Evolutionary conservation across 1,140 invertebrate genomes (phyloP), one percentile per base, ranked within the genome.

Genomic region (Pseudoatta argentina): DNA sequence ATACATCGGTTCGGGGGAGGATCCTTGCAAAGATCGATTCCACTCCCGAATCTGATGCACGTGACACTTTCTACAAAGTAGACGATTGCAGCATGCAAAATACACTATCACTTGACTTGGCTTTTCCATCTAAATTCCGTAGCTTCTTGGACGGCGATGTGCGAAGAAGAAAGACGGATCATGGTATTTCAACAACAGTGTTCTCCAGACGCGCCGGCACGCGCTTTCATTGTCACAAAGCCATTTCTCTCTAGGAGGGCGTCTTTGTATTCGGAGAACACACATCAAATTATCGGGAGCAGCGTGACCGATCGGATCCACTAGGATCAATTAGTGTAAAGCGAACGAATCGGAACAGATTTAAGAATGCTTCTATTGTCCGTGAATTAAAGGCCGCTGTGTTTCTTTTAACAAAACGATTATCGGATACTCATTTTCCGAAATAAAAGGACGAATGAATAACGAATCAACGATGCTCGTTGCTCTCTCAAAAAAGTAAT

Each of bases 121-220:
- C 69, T 83, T 83, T 83, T n/a, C 79, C 12, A 83, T 83, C 55
- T 73, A 83, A 83, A 83, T 83, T 83, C 79, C 69, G 55, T 34
- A 83, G 69, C 69, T 73, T 63, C 79, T 83, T 51, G 27, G 24
- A 48, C 1, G 34, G 8, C 67, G 79, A 75, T 57, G 79, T 34
- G 69, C 79, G 55, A 14, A 83, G 69, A 63, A 83, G 79, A 51
- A 83, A 83, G 79, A 83, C 79, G 61, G 79, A 83, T 83, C 55
- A 75, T 24, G 69, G 79, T 75, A 83, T 63, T 73, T 51, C 69
- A 51, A 83, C 72, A 67, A 59, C 69, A 75, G 27, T 57, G 55
- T 75, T 51, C 69, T 51, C 24, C 57, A 39, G 48, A 75, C 27
- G 67, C 67, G 21, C 24, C 34, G 55, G 39, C 79, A 82, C 24